Percentiles rank a stretch among this genome's conserved stretches.
phyloP scores from a whole-genome alignment of 2,113 vertebrate genomes.

The Malurus cyaneus region DNA sequence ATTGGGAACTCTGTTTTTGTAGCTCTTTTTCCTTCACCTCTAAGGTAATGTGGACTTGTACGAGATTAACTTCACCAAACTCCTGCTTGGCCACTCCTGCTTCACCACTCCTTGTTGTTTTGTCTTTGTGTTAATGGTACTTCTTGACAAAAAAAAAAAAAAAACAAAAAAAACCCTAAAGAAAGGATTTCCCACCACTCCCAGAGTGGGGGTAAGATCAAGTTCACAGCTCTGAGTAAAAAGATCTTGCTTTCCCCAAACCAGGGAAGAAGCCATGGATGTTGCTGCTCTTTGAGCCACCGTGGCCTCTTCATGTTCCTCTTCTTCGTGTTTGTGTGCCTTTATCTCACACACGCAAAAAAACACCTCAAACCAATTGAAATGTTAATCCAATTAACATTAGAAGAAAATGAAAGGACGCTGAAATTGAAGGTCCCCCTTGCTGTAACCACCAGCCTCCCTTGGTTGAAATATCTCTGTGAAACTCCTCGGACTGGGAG shows the following conservation, averaged over 20 bases:
- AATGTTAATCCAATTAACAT: conserved; percentile 43
- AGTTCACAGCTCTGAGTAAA: not conserved
- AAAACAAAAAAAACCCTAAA: not conserved
- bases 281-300: not conserved
- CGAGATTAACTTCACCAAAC: not conserved
- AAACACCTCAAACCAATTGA: not conserved
- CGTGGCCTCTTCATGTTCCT: rapidly evolving
- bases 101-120: not conserved
- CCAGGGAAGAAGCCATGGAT: not conserved
- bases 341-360: not conserved
- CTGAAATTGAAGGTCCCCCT: not conserved
- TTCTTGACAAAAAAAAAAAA: not conserved
- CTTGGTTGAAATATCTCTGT: not conserved
- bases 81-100: not conserved
- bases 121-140: not conserved
- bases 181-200: not conserved
- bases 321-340: not conserved
- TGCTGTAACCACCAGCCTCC: not conserved
- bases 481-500: not conserved
- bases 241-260: not conserved
- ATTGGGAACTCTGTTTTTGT: not conserved
- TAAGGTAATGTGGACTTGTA: too few species aligned
- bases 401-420: not conserved
- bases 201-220: not conserved
- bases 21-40: not conserved